These are phyloP conservation scores for Hesperia comma DNA, from an alignment of 2,888 invertebrate species.

Conservation along the genomic window DNA sequence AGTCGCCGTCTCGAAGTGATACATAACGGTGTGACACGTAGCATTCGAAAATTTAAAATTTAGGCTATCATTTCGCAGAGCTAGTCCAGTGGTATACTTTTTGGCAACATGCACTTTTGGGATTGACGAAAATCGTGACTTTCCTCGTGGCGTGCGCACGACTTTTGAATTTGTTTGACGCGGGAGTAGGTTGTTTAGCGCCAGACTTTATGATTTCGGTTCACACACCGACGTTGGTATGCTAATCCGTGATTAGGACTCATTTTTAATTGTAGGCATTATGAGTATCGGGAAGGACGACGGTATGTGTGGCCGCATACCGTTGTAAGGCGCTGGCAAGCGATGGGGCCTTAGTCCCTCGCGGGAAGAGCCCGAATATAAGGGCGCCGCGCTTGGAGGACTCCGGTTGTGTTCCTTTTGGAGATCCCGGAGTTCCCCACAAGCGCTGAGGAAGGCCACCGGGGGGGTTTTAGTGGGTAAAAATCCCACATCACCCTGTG, in stretches of 20 bases:
- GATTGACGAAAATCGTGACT: constrained; percentile 63
- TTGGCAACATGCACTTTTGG: constrained; percentile 58
- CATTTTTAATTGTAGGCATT: constrained; percentile 5
- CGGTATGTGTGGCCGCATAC: no score
- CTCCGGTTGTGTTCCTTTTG: no score
- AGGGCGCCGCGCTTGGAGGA: no score
- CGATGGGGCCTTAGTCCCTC: no score
- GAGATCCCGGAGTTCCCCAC: no score
- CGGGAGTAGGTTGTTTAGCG: constrained; percentile 8
- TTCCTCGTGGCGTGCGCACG: constrained; percentile 56
- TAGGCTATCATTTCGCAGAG: constrained; percentile 33
- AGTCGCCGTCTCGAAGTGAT: neutral
- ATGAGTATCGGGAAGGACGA: no score
- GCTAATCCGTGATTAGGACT: constrained; percentile 21
- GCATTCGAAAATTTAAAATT: constrained; percentile 25
- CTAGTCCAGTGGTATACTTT: constrained; percentile 38
- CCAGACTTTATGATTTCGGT: constrained; percentile 7
- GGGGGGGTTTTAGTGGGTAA: no score
- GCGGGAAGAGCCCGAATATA: no score
- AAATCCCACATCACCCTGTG: no score
- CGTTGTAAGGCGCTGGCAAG: no score
- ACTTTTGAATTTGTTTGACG: constrained; percentile 60
- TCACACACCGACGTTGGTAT: constrained; percentile 19
- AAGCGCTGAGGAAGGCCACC: no score
- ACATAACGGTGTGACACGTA: constrained; percentile 40